Conservation (phyloP, 2,888 invertebrate species). For the Pyrrhosoma nymphula region DNA sequence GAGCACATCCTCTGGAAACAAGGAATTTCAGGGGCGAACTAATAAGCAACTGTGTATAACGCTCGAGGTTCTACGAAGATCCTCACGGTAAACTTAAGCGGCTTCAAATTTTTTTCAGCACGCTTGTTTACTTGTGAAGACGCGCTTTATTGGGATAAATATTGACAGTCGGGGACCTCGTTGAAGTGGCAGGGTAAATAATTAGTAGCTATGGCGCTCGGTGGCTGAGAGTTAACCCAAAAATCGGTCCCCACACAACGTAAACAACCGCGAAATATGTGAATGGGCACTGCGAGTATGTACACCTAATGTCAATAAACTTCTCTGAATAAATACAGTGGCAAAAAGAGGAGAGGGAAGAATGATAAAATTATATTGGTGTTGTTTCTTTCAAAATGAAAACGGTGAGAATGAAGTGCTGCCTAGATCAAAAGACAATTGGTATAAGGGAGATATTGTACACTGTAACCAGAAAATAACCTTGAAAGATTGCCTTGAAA, state of each 20-base stretch:
- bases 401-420: neutral
- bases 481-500: no score
- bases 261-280: neutral
- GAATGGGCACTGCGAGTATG: neutral
- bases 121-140: neutral
- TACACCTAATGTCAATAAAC: neutral
- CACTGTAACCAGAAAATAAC: no score
- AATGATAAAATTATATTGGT: neutral
- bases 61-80: neutral
- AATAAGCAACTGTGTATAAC: constrained; percentile 31
- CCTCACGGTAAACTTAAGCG: neutral
- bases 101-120: neutral
- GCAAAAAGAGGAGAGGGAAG: neutral
- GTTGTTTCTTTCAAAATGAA: neutral
- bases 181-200: constrained; percentile 32
- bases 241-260: neutral
- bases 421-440: neutral
- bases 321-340: neutral
- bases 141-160: constrained; percentile 36
- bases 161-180: constrained; percentile 28
- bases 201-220: constrained; percentile 7
- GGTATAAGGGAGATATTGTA: no score
- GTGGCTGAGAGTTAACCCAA: neutral
- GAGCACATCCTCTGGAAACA: constrained; percentile 28
- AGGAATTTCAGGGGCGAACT: constrained; percentile 20